Percentiles rank a stretch among this genome's conserved stretches.
Conservation (phyloP, 2,888 invertebrate genomes). For the Dasysyrphus albostriatus region DNA sequence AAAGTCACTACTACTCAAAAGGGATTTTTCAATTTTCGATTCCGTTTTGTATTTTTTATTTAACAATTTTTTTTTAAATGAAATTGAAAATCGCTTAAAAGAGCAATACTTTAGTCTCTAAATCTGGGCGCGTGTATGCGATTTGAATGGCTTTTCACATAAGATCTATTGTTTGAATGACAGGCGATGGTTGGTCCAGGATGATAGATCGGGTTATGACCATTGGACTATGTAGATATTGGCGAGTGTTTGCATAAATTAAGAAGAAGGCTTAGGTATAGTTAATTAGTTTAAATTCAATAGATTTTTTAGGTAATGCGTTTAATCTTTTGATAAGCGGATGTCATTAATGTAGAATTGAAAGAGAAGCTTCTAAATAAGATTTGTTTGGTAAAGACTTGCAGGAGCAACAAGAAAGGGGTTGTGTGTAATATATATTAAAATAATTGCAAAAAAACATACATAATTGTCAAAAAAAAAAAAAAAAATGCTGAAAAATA, state of each 20-base stretch:
- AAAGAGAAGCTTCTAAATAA: background rate
- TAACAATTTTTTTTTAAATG: constrained; percentile 59
- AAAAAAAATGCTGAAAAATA: too few relatives aligned
- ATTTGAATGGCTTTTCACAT: constrained; percentile 70
- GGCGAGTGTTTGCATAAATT: constrained; percentile 68
- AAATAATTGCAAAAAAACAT: too few relatives aligned
- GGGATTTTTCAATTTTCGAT: constrained; percentile 75
- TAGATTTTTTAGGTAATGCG: constrained; percentile 27
- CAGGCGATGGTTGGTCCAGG: constrained; percentile 63
- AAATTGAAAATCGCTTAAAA: constrained; percentile 73
- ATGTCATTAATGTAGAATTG: background rate
- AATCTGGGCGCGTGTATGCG: constrained; percentile 65
- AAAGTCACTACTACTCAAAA: constrained; percentile 70
- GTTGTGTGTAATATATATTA: background rate
- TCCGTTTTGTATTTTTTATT: constrained; percentile 20
- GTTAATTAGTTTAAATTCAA: constrained; percentile 48
- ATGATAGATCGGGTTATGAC: constrained; percentile 73
- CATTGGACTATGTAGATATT: constrained; percentile 54
- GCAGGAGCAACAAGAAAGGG: background rate
- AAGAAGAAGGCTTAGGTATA: constrained; percentile 14
- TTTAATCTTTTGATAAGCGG: constrained; percentile 32
- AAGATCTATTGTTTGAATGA: constrained; percentile 60
- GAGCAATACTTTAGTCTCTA: constrained; percentile 14
- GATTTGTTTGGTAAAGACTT: background rate
- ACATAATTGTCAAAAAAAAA: too few relatives aligned